These are phyloP conservation scores for Heliconius ismenius DNA, from an alignment of 2,888 invertebrate species.

Conservation along the genomic window DNA sequence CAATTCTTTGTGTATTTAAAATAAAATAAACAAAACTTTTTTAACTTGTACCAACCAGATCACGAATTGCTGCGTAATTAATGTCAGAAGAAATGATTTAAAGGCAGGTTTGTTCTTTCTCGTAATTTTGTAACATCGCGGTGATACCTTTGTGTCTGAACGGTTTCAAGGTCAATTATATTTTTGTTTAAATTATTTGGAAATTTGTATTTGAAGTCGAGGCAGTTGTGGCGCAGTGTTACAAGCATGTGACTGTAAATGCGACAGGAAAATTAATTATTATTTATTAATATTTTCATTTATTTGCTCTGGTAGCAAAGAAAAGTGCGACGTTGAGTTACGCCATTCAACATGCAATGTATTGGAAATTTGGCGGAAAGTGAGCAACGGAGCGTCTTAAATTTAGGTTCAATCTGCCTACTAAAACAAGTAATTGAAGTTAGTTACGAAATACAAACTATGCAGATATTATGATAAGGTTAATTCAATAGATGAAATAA, in stretches of 20 bases:
- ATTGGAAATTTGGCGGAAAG: too few species aligned
- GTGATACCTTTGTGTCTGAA: conserved; percentile 19
- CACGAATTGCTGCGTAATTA: conserved; percentile 41
- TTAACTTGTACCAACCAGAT: conserved; percentile 33
- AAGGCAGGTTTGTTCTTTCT: conserved; percentile 34
- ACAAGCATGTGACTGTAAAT: too few species aligned
- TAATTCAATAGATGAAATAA: too few species aligned
- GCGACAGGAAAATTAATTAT: too few species aligned
- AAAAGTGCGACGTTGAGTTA: too few species aligned
- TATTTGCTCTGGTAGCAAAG: too few species aligned
- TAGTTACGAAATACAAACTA: background rate
- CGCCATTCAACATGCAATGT: too few species aligned
- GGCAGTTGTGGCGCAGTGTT: too few species aligned
- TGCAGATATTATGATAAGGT: background rate
- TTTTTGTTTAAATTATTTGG: background rate
- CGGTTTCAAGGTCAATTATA: background rate
- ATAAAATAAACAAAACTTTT: background rate
- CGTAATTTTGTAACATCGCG: conserved; percentile 31
- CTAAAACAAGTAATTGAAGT: background rate
- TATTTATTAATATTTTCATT: too few species aligned
- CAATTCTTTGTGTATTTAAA: background rate
- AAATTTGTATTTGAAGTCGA: background rate
- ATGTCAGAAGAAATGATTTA: conserved; percentile 39
- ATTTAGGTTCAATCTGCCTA: too few species aligned
- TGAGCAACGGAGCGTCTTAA: too few species aligned